phyloP scores from a whole-genome alignment of 2,888 invertebrate species.

The Trachelus iudaicus region DNA sequence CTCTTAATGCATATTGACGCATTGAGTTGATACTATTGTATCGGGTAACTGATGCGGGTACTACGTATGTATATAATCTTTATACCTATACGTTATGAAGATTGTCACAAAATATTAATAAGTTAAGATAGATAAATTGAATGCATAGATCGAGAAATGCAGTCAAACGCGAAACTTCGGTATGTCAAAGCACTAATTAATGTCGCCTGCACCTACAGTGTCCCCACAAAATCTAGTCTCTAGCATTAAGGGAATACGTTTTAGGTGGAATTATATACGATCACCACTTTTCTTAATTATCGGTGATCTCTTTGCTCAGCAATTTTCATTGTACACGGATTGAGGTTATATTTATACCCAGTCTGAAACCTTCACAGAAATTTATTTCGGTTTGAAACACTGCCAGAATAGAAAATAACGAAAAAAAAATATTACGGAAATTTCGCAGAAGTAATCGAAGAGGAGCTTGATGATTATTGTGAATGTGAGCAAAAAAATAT shows the following conservation, averaged over 20 bases:
- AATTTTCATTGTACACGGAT: background rate
- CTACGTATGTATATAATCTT: background rate
- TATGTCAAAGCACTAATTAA: background rate
- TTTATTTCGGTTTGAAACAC: background rate
- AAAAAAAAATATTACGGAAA: background rate
- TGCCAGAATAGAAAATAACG: background rate
- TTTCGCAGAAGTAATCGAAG: conserved; percentile 5
- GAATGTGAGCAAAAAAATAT: background rate
- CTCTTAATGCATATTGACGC: background rate
- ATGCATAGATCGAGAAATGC: background rate
- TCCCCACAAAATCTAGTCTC: background rate
- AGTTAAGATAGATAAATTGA: too few species aligned
- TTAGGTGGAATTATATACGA: background rate
- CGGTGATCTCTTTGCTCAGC: background rate
- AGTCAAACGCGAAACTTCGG: background rate
- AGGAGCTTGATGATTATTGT: conserved; percentile 8
- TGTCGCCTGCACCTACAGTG: background rate
- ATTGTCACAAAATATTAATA: background rate
- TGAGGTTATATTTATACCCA: background rate
- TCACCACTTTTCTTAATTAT: background rate
- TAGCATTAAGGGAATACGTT: background rate
- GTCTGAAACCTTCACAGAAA: background rate
- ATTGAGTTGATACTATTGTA: background rate
- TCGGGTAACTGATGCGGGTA: background rate
- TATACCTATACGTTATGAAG: background rate